Conservation (phyloP, 2,797 vertebrate genomes). For the Tokudaia muenninki region DNA sequence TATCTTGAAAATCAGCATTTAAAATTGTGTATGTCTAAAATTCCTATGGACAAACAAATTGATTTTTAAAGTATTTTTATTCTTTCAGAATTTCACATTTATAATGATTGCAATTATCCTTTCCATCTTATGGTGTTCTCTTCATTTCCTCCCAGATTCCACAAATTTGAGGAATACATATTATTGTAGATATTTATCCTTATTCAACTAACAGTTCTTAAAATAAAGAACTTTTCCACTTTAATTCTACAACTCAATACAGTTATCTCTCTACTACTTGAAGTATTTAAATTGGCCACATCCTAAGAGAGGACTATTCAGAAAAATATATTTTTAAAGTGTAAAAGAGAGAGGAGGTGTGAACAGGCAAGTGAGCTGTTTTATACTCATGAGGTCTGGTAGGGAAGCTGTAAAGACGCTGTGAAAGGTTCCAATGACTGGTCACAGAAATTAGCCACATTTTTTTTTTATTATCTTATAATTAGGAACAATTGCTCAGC, state of each 20-base stretch:
- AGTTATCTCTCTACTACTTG: not conserved
- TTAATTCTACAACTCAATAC: not conserved
- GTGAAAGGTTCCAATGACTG: not conserved
- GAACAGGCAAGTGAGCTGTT: not conserved
- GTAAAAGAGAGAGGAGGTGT: not conserved
- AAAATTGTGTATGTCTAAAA: not conserved
- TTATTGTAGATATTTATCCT: not conserved
- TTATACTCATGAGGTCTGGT: not conserved
- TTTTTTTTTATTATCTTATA: conserved; percentile 34
- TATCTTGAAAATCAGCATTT: not conserved
- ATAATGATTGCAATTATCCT: not conserved
- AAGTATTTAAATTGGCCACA: not conserved
- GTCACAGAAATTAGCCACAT: not conserved
- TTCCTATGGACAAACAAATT: not conserved
- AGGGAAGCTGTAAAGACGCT: not conserved
- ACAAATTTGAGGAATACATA: not conserved
- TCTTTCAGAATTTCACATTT: not conserved
- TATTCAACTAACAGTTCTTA: not conserved
- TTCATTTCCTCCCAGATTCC: not conserved
- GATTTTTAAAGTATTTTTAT: too few species aligned
- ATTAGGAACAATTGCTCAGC: not conserved
- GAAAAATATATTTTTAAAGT: not conserved
- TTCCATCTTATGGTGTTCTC: not conserved
- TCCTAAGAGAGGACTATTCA: not conserved
- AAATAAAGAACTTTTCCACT: not conserved